Evolutionary conservation across 2,797 vertebrate species (phyloP), one percentile per base, ranked within the genome.

Genomic region (Avahi laniger): DNA sequence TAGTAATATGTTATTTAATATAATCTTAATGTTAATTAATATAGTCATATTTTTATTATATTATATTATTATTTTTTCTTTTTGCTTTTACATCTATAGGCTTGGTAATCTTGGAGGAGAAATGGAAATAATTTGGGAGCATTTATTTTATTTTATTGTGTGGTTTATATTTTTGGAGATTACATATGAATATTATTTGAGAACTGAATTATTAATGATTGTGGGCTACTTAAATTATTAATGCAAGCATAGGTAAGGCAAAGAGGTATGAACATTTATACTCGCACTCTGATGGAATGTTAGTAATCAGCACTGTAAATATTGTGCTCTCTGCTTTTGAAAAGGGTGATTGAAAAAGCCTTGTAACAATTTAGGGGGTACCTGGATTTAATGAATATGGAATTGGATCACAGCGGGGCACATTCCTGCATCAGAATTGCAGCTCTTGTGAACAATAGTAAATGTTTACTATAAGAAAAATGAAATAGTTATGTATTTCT

Each of bases 371-470:
- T 91, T 65, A 84, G 22, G 35, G 1, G 28, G 7, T 4, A 67
- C 50, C 54, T 73, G n/a, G 26, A 82, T 93, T 97, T 93, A 76
- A 78, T 91, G 80, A 80, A 30, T 54, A 1, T 72, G 15, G 57
- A 89, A 86, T 17, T 95, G 26, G 63, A 94, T 86, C 83, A 75
- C 33, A 93, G 52, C 24, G 75, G 17, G 50, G 15, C 4, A 43
- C 52, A 92, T 5, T 52, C 8, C 7, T 93, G 0, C 7, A 92
- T 2, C 35, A 80, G 33, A 95, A 86, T 2, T 86, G 4, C 20
- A 78, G 2, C 26, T 83, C 10, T 94, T 72, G 54, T 12, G 33
- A 89, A 87, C 54, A 95, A 84, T 30, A 82, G 88, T 69, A 91
- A 96, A 72, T 65, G 14, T 3, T 80, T 93, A 87, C 11, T 94